Conservation (phyloP, 53 echinoderm and acorn worm species). For the Mesocentrotus franciscanus region DNA sequence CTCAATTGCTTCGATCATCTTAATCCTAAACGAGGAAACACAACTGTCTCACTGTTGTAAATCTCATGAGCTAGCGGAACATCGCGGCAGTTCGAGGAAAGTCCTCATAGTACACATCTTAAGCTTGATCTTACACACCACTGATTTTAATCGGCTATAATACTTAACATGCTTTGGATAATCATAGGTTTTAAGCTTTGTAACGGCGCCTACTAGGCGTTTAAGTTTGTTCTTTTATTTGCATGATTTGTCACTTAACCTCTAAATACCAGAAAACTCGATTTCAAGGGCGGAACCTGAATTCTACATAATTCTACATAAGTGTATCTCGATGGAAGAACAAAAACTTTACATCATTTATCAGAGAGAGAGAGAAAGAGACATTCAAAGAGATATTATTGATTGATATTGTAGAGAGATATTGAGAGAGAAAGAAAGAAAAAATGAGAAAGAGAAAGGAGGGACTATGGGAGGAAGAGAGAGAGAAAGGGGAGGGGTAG, state of each 20-base stretch:
- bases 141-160: neutral
- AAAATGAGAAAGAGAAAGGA: too few species aligned
- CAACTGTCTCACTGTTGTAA: neutral
- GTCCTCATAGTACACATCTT: neutral
- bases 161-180: neutral
- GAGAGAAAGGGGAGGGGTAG: too few species aligned
- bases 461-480: too few species aligned
- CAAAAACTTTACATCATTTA: too few species aligned
- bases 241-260: neutral
- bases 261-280: neutral
- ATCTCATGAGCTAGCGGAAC: slow-evolving; percentile 25
- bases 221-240: slow-evolving; percentile 1
- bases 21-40: neutral
- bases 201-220: neutral
- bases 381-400: too few species aligned
- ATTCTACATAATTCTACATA: too few species aligned
- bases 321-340: too few species aligned
- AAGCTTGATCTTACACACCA: neutral
- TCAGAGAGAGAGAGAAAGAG: too few species aligned
- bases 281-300: neutral
- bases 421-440: too few species aligned
- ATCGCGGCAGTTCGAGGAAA: neutral
- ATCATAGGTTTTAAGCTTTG: neutral
- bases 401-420: too few species aligned
- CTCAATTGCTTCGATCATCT: neutral